Evolutionary conservation across 2,113 vertebrate genomes (phyloP).

Genomic region (Danio rerio): DNA sequence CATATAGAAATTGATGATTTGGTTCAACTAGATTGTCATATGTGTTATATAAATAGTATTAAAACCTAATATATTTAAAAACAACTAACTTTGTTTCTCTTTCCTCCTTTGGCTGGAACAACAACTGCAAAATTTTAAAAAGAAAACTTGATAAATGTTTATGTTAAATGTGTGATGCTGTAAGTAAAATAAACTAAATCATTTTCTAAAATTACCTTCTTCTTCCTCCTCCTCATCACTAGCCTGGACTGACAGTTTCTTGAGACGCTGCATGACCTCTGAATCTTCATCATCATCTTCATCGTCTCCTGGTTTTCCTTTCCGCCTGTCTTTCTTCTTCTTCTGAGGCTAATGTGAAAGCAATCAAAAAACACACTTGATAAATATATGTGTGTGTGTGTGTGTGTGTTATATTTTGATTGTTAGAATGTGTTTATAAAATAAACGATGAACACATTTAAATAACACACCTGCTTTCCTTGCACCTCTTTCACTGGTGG

Average conservation of each 20-base stretch:
- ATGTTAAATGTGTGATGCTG: not conserved
- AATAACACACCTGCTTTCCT: constrained; percentile 76
- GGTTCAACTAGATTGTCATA: too few relatives aligned
- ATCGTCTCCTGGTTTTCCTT: constrained; percentile 77
- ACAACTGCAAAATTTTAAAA: constrained; percentile 60
- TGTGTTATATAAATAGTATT: not conserved
- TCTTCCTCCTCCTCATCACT: constrained; percentile 81
- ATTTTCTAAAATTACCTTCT: constrained; percentile 33
- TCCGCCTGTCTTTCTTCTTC: constrained; percentile 83
- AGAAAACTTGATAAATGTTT: not conserved
- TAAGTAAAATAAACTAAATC: not conserved
- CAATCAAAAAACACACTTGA: not conserved
- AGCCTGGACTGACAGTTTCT: constrained; percentile 82
- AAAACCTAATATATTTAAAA: not conserved
- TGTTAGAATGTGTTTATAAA: not conserved
- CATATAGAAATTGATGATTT: too few relatives aligned
- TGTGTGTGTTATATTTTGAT: not conserved
- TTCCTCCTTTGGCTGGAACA: constrained; percentile 66
- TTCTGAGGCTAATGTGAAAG: constrained; percentile 73
- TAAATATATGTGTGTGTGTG: too few relatives aligned
- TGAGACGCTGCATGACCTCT: constrained; percentile 80
- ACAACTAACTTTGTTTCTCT: constrained; percentile 72
- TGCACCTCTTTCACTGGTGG: constrained; percentile 72
- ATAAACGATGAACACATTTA: not conserved
- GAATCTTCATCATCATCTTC: constrained; percentile 77